Base-by-base conservation (phyloP, 2,797 vertebrate species). In the Acanthurus tractus region DNA sequence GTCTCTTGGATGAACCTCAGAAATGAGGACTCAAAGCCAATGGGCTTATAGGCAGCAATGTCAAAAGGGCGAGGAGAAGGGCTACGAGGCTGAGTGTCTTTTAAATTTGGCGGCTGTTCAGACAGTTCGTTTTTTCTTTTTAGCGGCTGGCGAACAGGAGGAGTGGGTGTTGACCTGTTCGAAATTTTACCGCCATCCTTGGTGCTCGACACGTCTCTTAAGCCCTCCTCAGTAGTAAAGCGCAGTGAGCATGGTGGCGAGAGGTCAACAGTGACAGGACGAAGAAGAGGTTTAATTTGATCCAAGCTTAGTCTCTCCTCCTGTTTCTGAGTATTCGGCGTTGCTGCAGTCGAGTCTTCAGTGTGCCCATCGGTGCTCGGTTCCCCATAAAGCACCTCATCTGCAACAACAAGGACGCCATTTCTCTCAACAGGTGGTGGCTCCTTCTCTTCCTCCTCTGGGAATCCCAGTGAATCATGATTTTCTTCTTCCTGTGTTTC, bases 11-110 rank as follows among this genome's bases (percentile, higher is more conserved):
- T 97, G 91, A 99, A 99, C 82, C 98, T 97, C 81, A 99, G 90
- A 89, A 99, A 99, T 0, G 98, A 99, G 9, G 97, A 96, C 86
- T 99, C 98, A 36, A 99, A 99, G 63, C 97, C 97, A 85, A 98
- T 97, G 0, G 98, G 97, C 80, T 98, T 99, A 36, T 98, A 99
- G 15, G 96, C 89, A 36, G 95, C 94, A 52, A 99, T 94, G 92
- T 98, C 97, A 90, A 98, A 98, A 8, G 95, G 82, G 65, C 86
- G 90, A 11, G 88, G 80, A 2, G 88, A 69, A 6, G 93, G 72
- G 76, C 70, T 89, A 20, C 63, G 65, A 25, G 88, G 53, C 46
- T 67, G 84, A 38, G 79, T 2, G 2, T 95, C 96, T 78, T 92
- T 94, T 38, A 91, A 45, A 53, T 90, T 89, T 25, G 82, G 72